Conservation (phyloP, 2,888 invertebrate species). For the Leptinotarsa rubiginosa region DNA sequence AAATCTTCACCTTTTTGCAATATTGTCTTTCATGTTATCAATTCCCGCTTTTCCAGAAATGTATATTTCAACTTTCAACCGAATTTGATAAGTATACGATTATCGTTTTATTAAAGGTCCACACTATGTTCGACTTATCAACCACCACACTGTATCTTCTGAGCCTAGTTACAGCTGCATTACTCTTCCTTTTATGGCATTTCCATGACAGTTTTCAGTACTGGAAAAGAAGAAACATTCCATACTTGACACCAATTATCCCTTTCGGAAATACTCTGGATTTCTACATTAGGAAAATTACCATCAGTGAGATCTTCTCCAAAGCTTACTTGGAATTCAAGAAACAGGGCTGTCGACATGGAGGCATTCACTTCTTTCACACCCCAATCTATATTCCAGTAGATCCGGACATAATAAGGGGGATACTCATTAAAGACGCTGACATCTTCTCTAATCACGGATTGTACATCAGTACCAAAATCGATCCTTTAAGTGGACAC, state of each 20-base stretch:
- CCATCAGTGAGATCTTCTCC: conserved; percentile 47
- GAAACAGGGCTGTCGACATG: conserved; percentile 50
- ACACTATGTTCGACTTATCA: not conserved
- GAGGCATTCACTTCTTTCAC: conserved; percentile 63
- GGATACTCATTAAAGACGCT: conserved; percentile 72
- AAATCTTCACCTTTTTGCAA: too few relatives aligned
- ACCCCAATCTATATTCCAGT: conserved; percentile 54
- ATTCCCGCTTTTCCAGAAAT: too few relatives aligned
- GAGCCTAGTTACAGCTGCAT: conserved; percentile 8
- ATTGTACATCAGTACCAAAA: conserved; percentile 39
- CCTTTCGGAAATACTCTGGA: conserved; percentile 51
- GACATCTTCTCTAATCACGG: conserved; percentile 52
- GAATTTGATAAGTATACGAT: too few relatives aligned
- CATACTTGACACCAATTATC: conserved; percentile 42
- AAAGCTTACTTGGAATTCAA: conserved; percentile 46
- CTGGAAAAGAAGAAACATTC: conserved; percentile 50
- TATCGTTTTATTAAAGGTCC: not conserved
- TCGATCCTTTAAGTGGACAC: conserved; percentile 64
- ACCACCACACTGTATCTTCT: conserved; percentile 7
- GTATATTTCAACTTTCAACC: too few relatives aligned
- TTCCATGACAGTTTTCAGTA: conserved; percentile 71
- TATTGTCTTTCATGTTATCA: too few relatives aligned
- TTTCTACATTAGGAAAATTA: conserved; percentile 38
- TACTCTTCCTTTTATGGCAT: conserved; percentile 59
- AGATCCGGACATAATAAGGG: conserved; percentile 57